Conservation (phyloP, 2,797 vertebrate genomes). For the Acanthopagrus latus region DNA sequence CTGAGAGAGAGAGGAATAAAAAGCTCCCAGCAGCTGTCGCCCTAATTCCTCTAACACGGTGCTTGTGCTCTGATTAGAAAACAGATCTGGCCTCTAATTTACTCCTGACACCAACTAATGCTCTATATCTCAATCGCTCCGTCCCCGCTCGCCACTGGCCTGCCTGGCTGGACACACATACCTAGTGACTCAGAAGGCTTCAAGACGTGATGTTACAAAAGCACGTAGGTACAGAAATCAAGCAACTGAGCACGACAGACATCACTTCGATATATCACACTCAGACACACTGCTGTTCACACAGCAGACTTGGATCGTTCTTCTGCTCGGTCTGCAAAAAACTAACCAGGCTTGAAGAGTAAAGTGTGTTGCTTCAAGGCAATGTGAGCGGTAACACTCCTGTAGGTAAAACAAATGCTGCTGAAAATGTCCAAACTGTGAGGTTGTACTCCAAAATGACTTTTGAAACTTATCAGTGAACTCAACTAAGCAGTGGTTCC, state of each 20-base stretch:
- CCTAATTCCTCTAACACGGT: constrained; percentile 96
- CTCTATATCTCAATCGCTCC: constrained; percentile 91
- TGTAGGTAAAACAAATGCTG: background rate
- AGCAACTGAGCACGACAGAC: background rate
- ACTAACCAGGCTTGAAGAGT: constrained; percentile 15
- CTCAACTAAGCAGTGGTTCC: background rate
- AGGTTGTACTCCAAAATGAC: background rate
- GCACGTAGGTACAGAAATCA: background rate
- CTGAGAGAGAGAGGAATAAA: constrained; percentile 83
- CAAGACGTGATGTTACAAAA: constrained; percentile 3
- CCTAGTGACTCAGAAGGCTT: constrained; percentile 32
- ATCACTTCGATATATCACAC: background rate
- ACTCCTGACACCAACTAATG: constrained; percentile 95
- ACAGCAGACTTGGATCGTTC: constrained; percentile 1
- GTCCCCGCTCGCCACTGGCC: constrained; percentile 76
- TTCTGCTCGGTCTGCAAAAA: constrained; percentile 29
- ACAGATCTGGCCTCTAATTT: constrained; percentile 97
- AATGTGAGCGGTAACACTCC: constrained; percentile 6
- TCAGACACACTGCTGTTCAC: constrained; percentile 16
- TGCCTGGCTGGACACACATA: constrained; percentile 63
- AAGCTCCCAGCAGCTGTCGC: constrained; percentile 93
- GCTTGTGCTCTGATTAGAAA: constrained; percentile 99
- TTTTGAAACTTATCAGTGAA: background rate
- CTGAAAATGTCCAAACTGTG: background rate
- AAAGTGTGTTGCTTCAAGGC: constrained; percentile 1